Evolutionary conservation across 2,888 invertebrate genomes (phyloP).

Genomic region (Oscheius sp.): DNA sequence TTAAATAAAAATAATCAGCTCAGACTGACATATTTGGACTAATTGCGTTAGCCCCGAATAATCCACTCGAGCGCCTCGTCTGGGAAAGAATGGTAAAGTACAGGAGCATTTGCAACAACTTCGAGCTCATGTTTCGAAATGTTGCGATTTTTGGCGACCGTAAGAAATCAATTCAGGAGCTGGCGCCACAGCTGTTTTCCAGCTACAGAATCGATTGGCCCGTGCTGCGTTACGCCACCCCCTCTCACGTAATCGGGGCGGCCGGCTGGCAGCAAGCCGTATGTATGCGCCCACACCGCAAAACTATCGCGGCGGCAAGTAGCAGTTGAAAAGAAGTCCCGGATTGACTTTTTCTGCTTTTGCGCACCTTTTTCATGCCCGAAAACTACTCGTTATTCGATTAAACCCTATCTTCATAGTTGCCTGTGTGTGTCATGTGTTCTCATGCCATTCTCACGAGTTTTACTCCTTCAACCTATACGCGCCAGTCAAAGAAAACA

Average conservation of each 20-base stretch:
- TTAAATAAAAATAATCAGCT: constrained; percentile 7
- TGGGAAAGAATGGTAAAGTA: neutral
- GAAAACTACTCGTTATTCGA: constrained; percentile 15
- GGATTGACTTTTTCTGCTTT: neutral
- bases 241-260: constrained; percentile 28
- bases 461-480: constrained; percentile 21
- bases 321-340: neutral
- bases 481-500: neutral
- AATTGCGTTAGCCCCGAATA: neutral
- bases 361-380: neutral
- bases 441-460: constrained; percentile 30
- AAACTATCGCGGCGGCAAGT: constrained; percentile 18
- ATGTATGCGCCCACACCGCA: constrained; percentile 29
- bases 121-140: neutral
- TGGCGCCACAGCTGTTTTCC: constrained; percentile 18
- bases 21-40: neutral
- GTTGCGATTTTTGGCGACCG: neutral
- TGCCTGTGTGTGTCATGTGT: constrained; percentile 25
- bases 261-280: constrained; percentile 28
- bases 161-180: constrained; percentile 17
- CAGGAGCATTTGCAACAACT: neutral
- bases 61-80: neutral
- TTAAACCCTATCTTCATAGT: constrained; percentile 31
- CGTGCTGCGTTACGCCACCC: constrained; percentile 31
- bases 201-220: constrained; percentile 9